A percentile compares a stretch with the other conserved stretches of the same genome.
Conservation (phyloP, 2,888 invertebrate genomes). For the Platycheirus albimanus region DNA sequence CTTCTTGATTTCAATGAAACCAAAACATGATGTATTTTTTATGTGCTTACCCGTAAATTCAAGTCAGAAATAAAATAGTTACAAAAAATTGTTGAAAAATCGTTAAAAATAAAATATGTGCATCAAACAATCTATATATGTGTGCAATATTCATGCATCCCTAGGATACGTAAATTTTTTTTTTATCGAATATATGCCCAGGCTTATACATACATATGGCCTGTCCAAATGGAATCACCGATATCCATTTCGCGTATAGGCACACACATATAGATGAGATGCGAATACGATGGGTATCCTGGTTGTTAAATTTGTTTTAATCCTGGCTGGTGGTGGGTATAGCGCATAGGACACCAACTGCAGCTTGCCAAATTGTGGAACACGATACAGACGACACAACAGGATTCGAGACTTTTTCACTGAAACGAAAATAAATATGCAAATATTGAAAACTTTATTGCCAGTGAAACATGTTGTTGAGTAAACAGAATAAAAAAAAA, state of each 20-base stretch:
- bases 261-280: background rate
- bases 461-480: slow-evolving; percentile 58
- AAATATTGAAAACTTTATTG: slow-evolving; percentile 67
- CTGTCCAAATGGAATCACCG: slow-evolving; percentile 48
- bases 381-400: slow-evolving; percentile 33
- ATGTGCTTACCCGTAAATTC: slow-evolving; percentile 42
- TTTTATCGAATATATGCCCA: background rate
- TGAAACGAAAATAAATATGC: slow-evolving; percentile 63
- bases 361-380: background rate
- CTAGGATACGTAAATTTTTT: background rate
- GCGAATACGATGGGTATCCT: slow-evolving; percentile 37
- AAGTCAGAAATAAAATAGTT: background rate
- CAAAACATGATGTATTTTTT: slow-evolving; percentile 46
- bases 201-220: slow-evolving; percentile 17
- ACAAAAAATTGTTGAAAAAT: slow-evolving; percentile 16
- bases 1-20: slow-evolving; percentile 55
- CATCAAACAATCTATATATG: background rate
- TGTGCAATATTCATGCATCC: slow-evolving; percentile 38
- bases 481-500: background rate
- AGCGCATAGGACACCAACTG: background rate
- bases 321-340: slow-evolving; percentile 2
- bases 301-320: slow-evolving; percentile 62
- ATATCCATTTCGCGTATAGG: slow-evolving; percentile 42
- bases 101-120: slow-evolving; percentile 20
- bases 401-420: slow-evolving; percentile 49